These are phyloP conservation scores for Psilanteris sp. DNA, from an alignment of 1,140 invertebrate genomes.

Conservation along the genomic window DNA sequence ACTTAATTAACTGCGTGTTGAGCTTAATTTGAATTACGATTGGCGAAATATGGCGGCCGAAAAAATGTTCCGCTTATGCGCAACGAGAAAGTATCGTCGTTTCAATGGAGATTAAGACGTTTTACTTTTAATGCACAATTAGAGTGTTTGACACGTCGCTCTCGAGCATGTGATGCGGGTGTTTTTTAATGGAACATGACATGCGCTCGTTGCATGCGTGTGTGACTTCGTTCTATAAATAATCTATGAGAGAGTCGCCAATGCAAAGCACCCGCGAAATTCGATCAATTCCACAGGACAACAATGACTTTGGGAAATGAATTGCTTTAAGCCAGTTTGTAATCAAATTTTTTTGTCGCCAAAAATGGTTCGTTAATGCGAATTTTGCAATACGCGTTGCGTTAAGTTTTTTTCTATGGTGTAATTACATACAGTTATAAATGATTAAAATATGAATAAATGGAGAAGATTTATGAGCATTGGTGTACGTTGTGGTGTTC, in stretches of 20 bases:
- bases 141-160: conserved; percentile 54
- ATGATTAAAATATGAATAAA: too few species aligned
- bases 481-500: too few species aligned
- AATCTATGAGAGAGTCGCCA: conserved; percentile 40
- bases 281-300: conserved; percentile 41
- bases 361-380: too few species aligned
- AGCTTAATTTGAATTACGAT: too few species aligned
- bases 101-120: conserved; percentile 39
- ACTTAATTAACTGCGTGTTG: too few species aligned
- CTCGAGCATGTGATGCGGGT: conserved; percentile 51
- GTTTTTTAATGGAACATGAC: conserved; percentile 58
- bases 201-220: conserved; percentile 42
- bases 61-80: background rate
- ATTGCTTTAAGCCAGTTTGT: too few species aligned
- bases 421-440: too few species aligned
- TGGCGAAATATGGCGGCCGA: too few species aligned
- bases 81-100: background rate
- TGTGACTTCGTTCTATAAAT: conserved; percentile 51
- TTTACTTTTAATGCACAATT: conserved; percentile 40
- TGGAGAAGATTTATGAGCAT: too few species aligned
- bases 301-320: conserved; percentile 46
- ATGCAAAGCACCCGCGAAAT: conserved; percentile 63
- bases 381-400: too few species aligned
- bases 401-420: too few species aligned
- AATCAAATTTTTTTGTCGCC: too few species aligned